Base-by-base conservation (phyloP, 2,113 vertebrate genomes). In the Tragulus kanchil region DNA sequence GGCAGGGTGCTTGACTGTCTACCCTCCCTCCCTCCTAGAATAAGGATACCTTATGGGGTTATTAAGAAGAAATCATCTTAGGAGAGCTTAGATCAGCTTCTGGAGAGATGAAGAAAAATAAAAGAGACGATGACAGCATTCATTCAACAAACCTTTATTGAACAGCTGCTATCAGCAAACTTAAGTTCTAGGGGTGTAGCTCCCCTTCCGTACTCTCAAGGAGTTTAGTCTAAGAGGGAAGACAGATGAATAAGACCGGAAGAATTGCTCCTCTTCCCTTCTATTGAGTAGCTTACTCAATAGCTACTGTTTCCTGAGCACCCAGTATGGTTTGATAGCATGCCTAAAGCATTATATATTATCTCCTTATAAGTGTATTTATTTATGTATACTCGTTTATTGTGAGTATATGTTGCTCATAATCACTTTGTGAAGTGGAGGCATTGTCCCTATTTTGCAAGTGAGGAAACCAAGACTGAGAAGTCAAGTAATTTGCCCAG, bases 31-130 rank as follows among this genome's bases (percentile, higher is more conserved):
- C 82, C 21, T 84, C n/a, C 77, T 95, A 42, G 79, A 92, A 28
- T 93, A 75, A 86, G 17, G 28, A 28, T 78, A 65, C 59, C 45
- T 61, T 31, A 13, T 23, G 56, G 31, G 28, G 8, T 81, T 96
- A 52, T 65, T 96, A 87, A 64, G 45, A 94, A 84, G 45, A 92
- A 71, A 56, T 59, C 67, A 71, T 94, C 59, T 81, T 90, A 65
- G 54, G 56, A 64, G 77, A 84, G 4, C 48, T 81, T 81, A 90
- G 61, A 14, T 89, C 67, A 45, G 54, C 54, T 90, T 31, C 25
- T 89, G 45, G 54, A n/a, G 31, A 91, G 65, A 93, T 62, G 36
- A 36, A 36, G 36, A 36, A 36, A 36, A 36, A 36, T 54, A 26
- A 82, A 89, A 69, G 59, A 93, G 21, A 73, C 9, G 10, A 64